Evolutionary conservation across 2,797 vertebrate species (phyloP), one percentile per base, ranked within the genome.

Genomic region (Parotocinclus haroldoi): DNA sequence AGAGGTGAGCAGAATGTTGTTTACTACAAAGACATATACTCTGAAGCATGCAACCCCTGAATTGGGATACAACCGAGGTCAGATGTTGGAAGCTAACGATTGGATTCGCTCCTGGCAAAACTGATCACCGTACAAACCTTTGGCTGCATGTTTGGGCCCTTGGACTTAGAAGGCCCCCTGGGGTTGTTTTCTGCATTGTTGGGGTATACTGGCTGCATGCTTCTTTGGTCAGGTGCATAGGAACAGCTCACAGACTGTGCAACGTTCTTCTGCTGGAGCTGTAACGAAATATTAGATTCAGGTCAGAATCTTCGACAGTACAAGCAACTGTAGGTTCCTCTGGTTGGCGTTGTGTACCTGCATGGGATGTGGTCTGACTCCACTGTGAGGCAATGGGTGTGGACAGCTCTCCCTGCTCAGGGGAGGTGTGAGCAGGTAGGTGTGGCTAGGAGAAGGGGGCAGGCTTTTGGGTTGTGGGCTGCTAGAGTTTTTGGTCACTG

Each of bases 391-490:
- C 0, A 91, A 89, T 49, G 90, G 83, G 59, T 84, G 87, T 11
- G 83, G 67, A 53, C 85, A 91, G 13, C 84, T 87, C 5, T 96
- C 95, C 59, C 86, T 84, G 10, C 87, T 88, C 69, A 87, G 82
- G 0, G 89, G 61, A 14, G 85, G 80, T 0, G 94, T 88, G 3
- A 96, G 88, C 77, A 96, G 87, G 81, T 95, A 96, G 70, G 91
- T 87, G 81, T 87, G 92, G 76, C 91, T 93, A 7, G 96, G 95
- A 0, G 96, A 96, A 0, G 94, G 91, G 0, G 96, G 89, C 73
- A 92, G 80, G 66, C 91, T 92, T 85, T 84, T 89, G 69, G 90
- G 93, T 76, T 94, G 94, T 0, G 96, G 94, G 80, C 95, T 96
- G 55, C 87, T 86, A 1, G 92, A 83, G 18, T 80, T 66, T 59